A percentile compares a stretch with the other conserved stretches of the same genome.
Evolutionary conservation across 2,797 vertebrate species (phyloP).

Genomic region (Melanotaenia boesemani): DNA sequence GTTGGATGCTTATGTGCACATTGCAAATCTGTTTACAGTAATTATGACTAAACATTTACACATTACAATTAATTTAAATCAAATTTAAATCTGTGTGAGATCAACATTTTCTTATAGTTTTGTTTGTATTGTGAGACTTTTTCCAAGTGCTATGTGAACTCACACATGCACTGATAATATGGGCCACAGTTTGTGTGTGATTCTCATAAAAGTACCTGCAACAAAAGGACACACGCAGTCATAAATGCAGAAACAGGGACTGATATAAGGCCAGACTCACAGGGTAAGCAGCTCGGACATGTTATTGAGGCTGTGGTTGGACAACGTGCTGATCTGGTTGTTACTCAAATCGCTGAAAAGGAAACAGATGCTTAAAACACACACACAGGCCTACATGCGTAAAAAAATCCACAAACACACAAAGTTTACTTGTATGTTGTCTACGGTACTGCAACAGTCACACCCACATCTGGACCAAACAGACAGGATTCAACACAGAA

Average conservation of each 20-base stretch:
- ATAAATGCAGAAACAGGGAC: constrained; percentile 35
- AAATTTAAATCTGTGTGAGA: background rate
- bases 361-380: constrained; percentile 78
- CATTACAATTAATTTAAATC: background rate
- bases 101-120: constrained; percentile 6
- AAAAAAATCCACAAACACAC: constrained; percentile 24
- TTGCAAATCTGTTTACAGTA: background rate
- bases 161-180: too few relatives aligned
- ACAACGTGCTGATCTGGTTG: constrained; percentile 99
- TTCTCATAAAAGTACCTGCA: background rate
- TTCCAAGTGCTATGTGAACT: constrained; percentile 2
- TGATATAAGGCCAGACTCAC: constrained; percentile 89
- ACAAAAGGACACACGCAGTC: constrained; percentile 16
- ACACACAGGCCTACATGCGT: constrained; percentile 55
- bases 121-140: background rate
- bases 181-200: background rate
- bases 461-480: constrained; percentile 28
- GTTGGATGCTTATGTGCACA: background rate
- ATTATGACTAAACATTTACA: background rate
- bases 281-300: constrained; percentile 98
- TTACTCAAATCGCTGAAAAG: constrained; percentile 99
- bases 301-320: constrained; percentile 99
- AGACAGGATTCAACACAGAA: constrained; percentile 36
- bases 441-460: constrained; percentile 6
- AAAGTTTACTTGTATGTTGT: constrained; percentile 12